phyloP scores from a whole-genome alignment of 1,140 invertebrate species.

The Cardiocondyla obscurior region DNA sequence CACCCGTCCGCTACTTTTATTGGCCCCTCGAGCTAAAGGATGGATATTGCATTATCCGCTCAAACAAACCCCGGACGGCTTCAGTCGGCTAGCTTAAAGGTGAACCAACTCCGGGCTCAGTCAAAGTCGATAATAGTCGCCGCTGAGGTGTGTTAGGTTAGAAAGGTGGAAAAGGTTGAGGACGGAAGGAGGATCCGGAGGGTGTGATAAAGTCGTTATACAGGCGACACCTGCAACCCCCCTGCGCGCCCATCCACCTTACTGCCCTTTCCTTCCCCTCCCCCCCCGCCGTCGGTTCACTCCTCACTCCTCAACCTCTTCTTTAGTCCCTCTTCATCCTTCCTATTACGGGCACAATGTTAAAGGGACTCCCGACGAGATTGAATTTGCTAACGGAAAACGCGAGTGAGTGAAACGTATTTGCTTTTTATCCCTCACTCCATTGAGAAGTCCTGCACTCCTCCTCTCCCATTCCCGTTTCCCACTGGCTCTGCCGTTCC shows the following conservation, averaged over 20 bases:
- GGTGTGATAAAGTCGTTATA: conserved; percentile 82
- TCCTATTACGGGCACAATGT: conserved; percentile 82
- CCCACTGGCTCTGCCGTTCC: conserved; percentile 45
- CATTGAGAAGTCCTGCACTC: conserved; percentile 77
- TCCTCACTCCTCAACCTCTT: conserved; percentile 69
- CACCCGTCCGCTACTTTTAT: conserved; percentile 66
- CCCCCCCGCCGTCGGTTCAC: conserved; percentile 61
- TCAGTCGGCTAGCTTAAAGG: conserved; percentile 77
- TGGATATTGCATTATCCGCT: conserved; percentile 79
- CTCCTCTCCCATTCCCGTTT: conserved; percentile 53
- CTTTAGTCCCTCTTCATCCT: conserved; percentile 78
- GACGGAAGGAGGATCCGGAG: conserved; percentile 64
- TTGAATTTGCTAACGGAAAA: conserved; percentile 83
- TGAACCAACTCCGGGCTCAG: conserved; percentile 75
- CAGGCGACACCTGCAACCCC: conserved; percentile 79
- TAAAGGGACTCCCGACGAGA: conserved; percentile 82
- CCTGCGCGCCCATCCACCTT: conserved; percentile 54
- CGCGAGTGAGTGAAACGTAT: conserved; percentile 83
- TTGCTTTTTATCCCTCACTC: conserved; percentile 82
- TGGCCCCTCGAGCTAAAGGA: conserved; percentile 72
- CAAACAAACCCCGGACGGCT: conserved; percentile 74
- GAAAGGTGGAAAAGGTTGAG: conserved; percentile 72
- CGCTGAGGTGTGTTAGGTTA: conserved; percentile 72
- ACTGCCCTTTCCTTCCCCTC: conserved; percentile 35
- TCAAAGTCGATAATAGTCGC: conserved; percentile 80